phyloP scores from a whole-genome alignment of 2,888 invertebrate species.

The Halictus quadricinctus region DNA sequence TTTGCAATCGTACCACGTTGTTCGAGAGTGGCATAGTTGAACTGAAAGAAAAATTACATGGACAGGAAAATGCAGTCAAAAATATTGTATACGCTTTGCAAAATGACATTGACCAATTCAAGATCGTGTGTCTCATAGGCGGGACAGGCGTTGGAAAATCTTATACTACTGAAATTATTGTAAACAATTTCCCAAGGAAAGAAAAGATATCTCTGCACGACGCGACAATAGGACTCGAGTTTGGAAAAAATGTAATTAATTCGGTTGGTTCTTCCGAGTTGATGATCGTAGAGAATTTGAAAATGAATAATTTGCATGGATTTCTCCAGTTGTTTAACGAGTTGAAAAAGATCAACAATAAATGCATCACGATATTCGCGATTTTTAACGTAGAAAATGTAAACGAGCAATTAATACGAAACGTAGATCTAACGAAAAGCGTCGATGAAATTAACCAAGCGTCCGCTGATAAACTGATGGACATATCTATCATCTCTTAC shows the following conservation, averaged over 20 bases:
- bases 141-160: slow-evolving; percentile 80
- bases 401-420: slow-evolving; percentile 54
- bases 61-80: slow-evolving; percentile 72
- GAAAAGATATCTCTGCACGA: slow-evolving; percentile 67
- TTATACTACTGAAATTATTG: slow-evolving; percentile 75
- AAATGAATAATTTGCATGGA: slow-evolving; percentile 64
- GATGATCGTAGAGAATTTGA: slow-evolving; percentile 77
- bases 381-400: slow-evolving; percentile 74
- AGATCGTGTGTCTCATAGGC: slow-evolving; percentile 73
- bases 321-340: slow-evolving; percentile 58
- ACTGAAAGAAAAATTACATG: slow-evolving; percentile 70
- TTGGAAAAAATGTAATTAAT: slow-evolving; percentile 45
- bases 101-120: slow-evolving; percentile 60
- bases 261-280: slow-evolving; percentile 73
- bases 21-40: slow-evolving; percentile 67
- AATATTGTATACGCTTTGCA: slow-evolving; percentile 61
- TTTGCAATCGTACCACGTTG: slow-evolving; percentile 62
- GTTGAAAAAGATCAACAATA: slow-evolving; percentile 32
- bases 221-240: slow-evolving; percentile 60
- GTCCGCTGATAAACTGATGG: slow-evolving; percentile 57
- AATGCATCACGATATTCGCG: slow-evolving; percentile 71
- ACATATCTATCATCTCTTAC: slow-evolving; percentile 68
- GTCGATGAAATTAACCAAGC: slow-evolving; percentile 51
- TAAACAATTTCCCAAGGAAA: slow-evolving; percentile 64
- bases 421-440: slow-evolving; percentile 64